Evolutionary conservation across 2,888 invertebrate species (phyloP), one percentile per base, ranked within the genome.

Genomic region (Ferdinandea cuprea): DNA sequence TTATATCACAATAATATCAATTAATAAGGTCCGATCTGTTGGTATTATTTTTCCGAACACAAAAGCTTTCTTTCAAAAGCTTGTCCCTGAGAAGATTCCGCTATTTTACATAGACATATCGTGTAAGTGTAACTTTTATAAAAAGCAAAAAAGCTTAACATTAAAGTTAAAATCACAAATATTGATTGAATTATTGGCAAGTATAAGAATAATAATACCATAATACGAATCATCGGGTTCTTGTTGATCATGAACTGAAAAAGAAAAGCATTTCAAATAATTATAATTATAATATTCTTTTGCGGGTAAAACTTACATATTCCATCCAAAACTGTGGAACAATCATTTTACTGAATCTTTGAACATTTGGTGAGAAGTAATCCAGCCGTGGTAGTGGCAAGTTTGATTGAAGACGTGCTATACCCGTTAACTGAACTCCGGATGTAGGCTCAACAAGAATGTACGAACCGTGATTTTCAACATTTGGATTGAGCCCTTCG

Each of bases 301-400:
- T 7, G 6, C 9, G 6, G 2, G n/a, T n/a, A n/a, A 9, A 25
- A 92, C 94, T 93, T 90, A 95, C 95, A 89, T 94, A 94, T 93
- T 95, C 94, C 5, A 93, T 91, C 95, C 95, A 95, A 86, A 93
- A 93, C 87, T 94, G 90, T 0, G 95, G 95, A 35, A 95, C 81
- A 0, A 93, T 88, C 37, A 92, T 91, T 71, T 93, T 92, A 21
- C 93, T 93, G 80, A 94, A 93, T 83, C 88, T 91, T 9, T 7
- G 46, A 2, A 85, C 40, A 13, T 78, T 25, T 0, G 44, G 11
- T 21, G 78, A 48, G 52, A 40, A 61, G 11, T 90, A 93, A 54
- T 92, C 91, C 9, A 85, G 40, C 2, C 13, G n/a, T 19, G 77
- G 77, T 25, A 83, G 1, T 28, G 56, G 37, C 46, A 76, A 17